Evolutionary conservation across 2,113 vertebrate species (phyloP), one percentile per base, ranked within the genome.

Genomic region (Mobula birostris): DNA sequence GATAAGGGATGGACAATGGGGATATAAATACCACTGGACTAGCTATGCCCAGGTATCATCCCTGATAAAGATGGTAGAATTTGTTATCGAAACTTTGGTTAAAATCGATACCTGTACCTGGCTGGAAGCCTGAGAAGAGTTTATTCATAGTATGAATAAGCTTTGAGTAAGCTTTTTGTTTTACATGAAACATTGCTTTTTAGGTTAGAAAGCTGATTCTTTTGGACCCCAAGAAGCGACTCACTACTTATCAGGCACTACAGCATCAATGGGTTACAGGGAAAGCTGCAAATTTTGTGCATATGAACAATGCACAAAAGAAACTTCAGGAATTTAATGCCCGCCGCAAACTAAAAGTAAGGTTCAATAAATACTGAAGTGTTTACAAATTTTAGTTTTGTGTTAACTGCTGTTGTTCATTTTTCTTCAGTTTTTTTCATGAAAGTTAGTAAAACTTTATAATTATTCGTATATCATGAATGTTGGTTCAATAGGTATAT

Each of bases 281-380:
- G 7, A 98, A 98, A 95, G 98, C 98, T 80, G 97, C 97, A 94
- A 98, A 98, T 95, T 98, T 98, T 94, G 96, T 97, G 94, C 98
- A 98, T 94, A 98, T 98, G 98, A 97, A 98, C 94, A 98, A 97
- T 0, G 98, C 98, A 94, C 98, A 98, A 93, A 98, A 98, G 97
- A 98, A 98, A 95, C 97, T 98, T 66, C 97, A 98, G 94, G 98
- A 98, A 95, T 98, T 98, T 96, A 98, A 98, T 95, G 98, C 98
- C 7, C 96, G 98, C 15, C 97, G 98, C 95, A 98, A 98, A 96
- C 97, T 98, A 88, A 98, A 98, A 97, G 98, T 97, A 96, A 95
- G 94, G 95, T 29, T 48, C 24, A 92, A 72, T 92, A 92, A 48
- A 92, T 19, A 19, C 29, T 72, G 12, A 48, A 92, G 24, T 32